A percentile compares a stretch with the other conserved stretches of the same genome.
Conservation (phyloP, 1,140 invertebrate species). For the Bombus superbus region DNA sequence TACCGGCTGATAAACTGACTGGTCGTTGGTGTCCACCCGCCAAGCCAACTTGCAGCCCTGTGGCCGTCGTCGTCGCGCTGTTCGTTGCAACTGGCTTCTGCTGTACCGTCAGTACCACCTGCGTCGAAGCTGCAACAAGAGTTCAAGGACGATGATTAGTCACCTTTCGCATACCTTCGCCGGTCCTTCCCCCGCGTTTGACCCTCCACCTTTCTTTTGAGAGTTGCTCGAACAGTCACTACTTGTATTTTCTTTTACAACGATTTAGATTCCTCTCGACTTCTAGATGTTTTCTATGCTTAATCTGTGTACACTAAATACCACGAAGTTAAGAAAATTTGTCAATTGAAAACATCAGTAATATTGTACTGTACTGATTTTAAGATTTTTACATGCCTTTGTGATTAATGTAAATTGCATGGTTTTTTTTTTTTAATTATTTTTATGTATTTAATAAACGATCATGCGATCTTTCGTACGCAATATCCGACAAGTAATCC, state of each 20-base stretch:
- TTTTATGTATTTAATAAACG: not conserved
- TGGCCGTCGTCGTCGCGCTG: conserved; percentile 54
- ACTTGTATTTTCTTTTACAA: conserved; percentile 18
- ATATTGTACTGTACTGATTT: no score
- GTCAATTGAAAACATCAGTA: no score
- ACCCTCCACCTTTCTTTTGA: conserved; percentile 39
- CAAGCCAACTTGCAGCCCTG: conserved; percentile 69
- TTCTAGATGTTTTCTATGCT: not conserved
- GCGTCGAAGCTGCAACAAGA: conserved; percentile 83
- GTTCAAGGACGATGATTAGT: conserved; percentile 62
- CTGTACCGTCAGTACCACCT: conserved; percentile 86
- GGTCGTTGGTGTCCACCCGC: conserved; percentile 74
- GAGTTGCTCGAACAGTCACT: not conserved
- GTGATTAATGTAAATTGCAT: not conserved
- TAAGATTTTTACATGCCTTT: not conserved
- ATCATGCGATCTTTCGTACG: not conserved
- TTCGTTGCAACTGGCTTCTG: conserved; percentile 79
- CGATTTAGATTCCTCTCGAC: not conserved
- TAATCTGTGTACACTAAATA: not conserved
- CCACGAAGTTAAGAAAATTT: no score
- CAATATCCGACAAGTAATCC: not conserved
- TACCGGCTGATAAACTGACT: conserved; percentile 73
- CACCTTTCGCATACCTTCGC: conserved; percentile 55
- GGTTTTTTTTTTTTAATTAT: not conserved
- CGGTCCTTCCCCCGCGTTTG: conserved; percentile 50